These are phyloP conservation scores for Lipophrys pholis DNA, from an alignment of 2,113 vertebrate species.

Conservation along the genomic window DNA sequence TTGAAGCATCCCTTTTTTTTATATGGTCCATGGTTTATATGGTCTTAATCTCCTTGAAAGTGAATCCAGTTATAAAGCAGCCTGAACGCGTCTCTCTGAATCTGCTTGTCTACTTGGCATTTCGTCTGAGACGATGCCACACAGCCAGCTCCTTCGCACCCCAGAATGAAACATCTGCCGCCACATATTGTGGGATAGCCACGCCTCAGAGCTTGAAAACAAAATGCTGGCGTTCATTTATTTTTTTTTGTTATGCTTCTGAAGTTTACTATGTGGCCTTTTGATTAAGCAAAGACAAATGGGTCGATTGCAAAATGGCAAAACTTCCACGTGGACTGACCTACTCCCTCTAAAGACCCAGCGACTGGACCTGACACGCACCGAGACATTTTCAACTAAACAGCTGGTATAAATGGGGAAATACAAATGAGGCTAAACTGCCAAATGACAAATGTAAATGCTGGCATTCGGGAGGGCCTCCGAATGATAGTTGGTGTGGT, in stretches of 20 bases:
- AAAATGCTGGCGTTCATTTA: constrained; percentile 2
- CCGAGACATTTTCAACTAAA: constrained; percentile 22
- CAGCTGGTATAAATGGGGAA: constrained; percentile 33
- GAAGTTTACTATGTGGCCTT: constrained; percentile 8
- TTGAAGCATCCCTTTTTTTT: constrained; percentile 33
- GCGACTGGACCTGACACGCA: constrained; percentile 14
- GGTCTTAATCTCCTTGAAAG: constrained; percentile 46
- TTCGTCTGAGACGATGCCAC: constrained; percentile 28
- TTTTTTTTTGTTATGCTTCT: constrained; percentile 22
- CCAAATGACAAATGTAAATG: constrained; percentile 44
- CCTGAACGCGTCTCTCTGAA: constrained; percentile 19
- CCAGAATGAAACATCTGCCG: background rate
- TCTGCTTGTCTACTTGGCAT: constrained; percentile 26
- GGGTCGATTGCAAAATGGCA: constrained; percentile 25
- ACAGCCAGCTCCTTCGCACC: constrained; percentile 2
- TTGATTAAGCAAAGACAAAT: constrained; percentile 7
- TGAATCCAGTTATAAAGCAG: constrained; percentile 45
- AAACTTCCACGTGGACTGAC: constrained; percentile 9
- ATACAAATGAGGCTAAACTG: constrained; percentile 42
- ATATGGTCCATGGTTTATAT: too few species aligned
- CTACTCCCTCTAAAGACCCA: constrained; percentile 3
- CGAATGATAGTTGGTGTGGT: constrained; percentile 47
- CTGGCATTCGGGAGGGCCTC: constrained; percentile 24
- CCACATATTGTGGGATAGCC: background rate
- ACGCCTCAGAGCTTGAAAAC: background rate